These are phyloP conservation scores for Sesamia inferens DNA, from an alignment of 2,888 invertebrate genomes.

Conservation along the genomic window DNA sequence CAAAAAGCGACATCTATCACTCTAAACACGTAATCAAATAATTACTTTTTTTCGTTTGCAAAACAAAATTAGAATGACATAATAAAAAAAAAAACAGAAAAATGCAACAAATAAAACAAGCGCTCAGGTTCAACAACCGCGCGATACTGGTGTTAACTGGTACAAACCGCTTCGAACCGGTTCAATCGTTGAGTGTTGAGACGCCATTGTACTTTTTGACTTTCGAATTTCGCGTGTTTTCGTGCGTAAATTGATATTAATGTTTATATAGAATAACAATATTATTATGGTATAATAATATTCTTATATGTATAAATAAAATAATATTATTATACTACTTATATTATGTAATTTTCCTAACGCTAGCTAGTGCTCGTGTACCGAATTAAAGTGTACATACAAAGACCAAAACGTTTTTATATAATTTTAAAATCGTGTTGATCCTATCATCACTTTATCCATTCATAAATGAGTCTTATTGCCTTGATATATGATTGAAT, in stretches of 20 bases:
- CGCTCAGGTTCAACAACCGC: conserved; percentile 64
- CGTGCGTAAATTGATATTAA: not conserved
- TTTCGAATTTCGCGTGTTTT: conserved; percentile 47
- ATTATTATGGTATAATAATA: too few species aligned
- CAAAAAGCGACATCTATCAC: conserved; percentile 9
- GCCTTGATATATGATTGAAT: not conserved
- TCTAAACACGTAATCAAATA: not conserved
- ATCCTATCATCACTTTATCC: too few species aligned
- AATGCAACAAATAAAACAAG: conserved; percentile 25
- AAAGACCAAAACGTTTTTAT: too few species aligned
- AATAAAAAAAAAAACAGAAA: not conserved
- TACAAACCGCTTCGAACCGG: conserved; percentile 66
- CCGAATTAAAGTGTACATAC: too few species aligned
- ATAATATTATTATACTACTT: too few species aligned
- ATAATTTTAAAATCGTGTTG: too few species aligned
- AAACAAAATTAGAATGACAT: not conserved
- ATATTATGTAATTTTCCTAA: too few species aligned
- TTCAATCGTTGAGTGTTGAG: conserved; percentile 46
- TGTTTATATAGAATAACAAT: not conserved
- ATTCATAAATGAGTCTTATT: not conserved
- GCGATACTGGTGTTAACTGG: conserved; percentile 62
- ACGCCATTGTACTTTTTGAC: conserved; percentile 51
- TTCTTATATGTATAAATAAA: too few species aligned
- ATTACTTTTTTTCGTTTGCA: not conserved
- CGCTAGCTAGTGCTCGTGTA: too few species aligned